These are phyloP conservation scores for Dipodomys merriami DNA, from an alignment of 2,113 vertebrate species.

Conservation along the genomic window DNA sequence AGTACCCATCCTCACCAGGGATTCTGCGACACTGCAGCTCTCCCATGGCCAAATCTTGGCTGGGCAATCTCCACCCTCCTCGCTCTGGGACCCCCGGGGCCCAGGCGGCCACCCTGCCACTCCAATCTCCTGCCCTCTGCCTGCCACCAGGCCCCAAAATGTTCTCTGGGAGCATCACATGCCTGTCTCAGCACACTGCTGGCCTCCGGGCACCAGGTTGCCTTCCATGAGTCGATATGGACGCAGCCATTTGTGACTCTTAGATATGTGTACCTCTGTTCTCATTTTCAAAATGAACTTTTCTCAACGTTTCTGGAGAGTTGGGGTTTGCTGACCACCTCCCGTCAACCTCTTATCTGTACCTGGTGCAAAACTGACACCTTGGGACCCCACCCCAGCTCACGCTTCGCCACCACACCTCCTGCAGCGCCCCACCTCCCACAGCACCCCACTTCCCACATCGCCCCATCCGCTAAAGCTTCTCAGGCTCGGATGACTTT, in stretches of 20 bases:
- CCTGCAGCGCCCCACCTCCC: too few species aligned
- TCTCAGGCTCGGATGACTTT: accelerated
- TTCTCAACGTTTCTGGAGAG: not conserved
- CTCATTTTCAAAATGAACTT: not conserved
- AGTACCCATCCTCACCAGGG: not conserved
- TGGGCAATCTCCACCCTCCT: not conserved
- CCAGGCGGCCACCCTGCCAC: not conserved
- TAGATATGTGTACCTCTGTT: not conserved
- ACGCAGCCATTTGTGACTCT: not conserved
- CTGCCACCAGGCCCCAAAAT: not conserved
- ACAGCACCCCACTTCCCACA: not conserved
- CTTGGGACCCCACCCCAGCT: not conserved
- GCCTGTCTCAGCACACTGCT: not conserved
- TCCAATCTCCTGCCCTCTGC: too few species aligned
- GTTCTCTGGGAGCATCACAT: accelerated
- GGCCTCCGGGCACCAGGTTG: not conserved
- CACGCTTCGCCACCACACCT: not conserved
- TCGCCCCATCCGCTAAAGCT: accelerated
- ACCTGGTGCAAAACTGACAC: not conserved
- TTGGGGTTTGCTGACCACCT: not conserved
- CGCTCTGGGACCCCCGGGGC: not conserved
- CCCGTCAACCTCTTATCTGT: too few species aligned
- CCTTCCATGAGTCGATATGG: accelerated
- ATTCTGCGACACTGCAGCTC: not conserved
- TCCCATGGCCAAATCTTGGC: not conserved